phyloP scores from a whole-genome alignment of 2,888 invertebrate species.

The Pyrrhosoma nymphula region DNA sequence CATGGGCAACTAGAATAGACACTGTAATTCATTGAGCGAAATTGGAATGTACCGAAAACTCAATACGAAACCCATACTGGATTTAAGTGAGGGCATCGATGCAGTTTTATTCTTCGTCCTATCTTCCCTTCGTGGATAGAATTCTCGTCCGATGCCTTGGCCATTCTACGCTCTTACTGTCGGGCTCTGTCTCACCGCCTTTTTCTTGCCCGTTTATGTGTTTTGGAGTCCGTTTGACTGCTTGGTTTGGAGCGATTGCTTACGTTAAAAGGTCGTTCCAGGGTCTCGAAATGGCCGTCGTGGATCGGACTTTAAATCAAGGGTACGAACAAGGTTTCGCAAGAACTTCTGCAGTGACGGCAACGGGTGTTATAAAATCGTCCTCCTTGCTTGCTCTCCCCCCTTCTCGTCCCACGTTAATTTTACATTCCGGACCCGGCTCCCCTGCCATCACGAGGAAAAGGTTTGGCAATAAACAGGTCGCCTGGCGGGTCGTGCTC shows the following conservation, averaged over 20 bases:
- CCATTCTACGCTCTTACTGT: not conserved
- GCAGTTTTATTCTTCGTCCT: not conserved
- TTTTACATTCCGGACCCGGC: slow-evolving; percentile 28
- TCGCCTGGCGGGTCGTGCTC: not conserved
- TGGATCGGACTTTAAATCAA: slow-evolving; percentile 38
- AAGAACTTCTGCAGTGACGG: not conserved
- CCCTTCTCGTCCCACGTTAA: not conserved
- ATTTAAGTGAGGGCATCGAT: not conserved
- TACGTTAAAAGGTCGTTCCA: slow-evolving; percentile 55
- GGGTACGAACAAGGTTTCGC: slow-evolving; percentile 22
- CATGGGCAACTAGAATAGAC: not conserved
- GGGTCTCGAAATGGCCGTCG: slow-evolving; percentile 24
- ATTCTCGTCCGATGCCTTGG: not conserved
- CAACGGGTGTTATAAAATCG: not conserved
- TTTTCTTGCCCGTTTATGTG: not conserved
- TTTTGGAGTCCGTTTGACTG: slow-evolving; percentile 5
- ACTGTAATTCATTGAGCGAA: not conserved
- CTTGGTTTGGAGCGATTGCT: slow-evolving; percentile 48
- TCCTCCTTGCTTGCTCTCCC: not conserved
- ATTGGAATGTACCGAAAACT: not conserved
- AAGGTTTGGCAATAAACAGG: slow-evolving; percentile 43
- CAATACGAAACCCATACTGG: not conserved
- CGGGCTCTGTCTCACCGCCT: not conserved
- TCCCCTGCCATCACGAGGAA: not conserved
- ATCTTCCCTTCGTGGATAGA: not conserved